phyloP scores from a whole-genome alignment of 2,888 invertebrate species.

The Nephrotoma guestfalica region DNA sequence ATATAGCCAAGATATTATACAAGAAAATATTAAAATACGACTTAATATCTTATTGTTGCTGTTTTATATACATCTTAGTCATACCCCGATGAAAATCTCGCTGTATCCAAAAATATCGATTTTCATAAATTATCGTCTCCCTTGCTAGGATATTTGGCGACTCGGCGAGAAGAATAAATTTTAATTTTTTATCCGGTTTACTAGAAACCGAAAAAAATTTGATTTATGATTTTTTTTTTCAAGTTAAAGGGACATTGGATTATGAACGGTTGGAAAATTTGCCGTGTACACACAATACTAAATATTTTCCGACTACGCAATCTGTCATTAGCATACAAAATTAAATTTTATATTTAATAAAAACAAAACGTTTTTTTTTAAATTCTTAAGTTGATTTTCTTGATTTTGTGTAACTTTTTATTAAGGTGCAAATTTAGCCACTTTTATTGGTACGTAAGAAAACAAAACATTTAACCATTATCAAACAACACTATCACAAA shows the following conservation, averaged over 20 bases:
- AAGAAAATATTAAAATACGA: background rate
- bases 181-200: background rate
- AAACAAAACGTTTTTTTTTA: background rate
- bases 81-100: background rate
- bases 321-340: background rate
- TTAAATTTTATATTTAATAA: background rate
- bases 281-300: background rate
- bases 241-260: background rate
- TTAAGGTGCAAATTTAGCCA: background rate
- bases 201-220: background rate
- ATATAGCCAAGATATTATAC: background rate
- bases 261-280: background rate
- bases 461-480: background rate
- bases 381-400: background rate
- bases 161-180: background rate
- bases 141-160: background rate
- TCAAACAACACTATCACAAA: background rate
- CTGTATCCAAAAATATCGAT: background rate
- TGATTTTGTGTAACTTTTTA: background rate
- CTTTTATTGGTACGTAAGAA: background rate
- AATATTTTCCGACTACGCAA: background rate
- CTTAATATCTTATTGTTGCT: background rate
- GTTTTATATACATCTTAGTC: background rate
- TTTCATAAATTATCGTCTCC: background rate
- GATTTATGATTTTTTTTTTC: background rate